Conservation (phyloP, 2,797 vertebrate species). For the Picus viridis region DNA sequence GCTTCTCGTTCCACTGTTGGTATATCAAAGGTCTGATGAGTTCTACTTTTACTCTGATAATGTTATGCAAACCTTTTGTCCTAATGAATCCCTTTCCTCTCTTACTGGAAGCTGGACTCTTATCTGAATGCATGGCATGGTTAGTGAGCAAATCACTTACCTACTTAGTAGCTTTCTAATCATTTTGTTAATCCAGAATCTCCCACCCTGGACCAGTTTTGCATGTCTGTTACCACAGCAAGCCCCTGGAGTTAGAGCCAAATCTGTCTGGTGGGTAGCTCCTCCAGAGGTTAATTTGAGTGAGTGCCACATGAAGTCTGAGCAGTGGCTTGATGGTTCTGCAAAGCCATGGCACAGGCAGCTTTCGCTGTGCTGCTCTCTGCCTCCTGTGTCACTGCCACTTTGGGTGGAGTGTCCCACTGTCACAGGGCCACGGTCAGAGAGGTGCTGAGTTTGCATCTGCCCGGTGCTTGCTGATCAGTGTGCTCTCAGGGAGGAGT, state of each 20-base stretch:
- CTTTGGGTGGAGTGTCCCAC: neutral
- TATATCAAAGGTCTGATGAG: neutral
- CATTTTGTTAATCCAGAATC: neutral
- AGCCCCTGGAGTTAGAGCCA: neutral
- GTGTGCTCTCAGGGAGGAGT: fast-evolving
- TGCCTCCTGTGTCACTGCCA: neutral
- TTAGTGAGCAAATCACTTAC: neutral
- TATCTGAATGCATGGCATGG: neutral
- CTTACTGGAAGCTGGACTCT: neutral
- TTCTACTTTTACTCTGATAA: neutral
- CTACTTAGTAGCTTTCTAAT: neutral
- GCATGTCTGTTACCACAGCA: neutral
- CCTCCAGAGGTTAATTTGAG: neutral
- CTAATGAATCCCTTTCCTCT: neutral
- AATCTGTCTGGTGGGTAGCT: neutral
- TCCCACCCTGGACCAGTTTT: neutral
- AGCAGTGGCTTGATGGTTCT: fast-evolving
- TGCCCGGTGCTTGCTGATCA: neutral
- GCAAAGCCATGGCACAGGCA: neutral
- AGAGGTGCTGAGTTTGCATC: neutral
- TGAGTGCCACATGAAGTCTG: neutral
- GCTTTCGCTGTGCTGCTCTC: neutral
- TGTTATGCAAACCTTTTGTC: neutral
- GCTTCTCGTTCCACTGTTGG: neutral
- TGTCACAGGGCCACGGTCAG: neutral